phyloP scores from a whole-genome alignment of 2,888 invertebrate species.

The Cataglyphis cursor region DNA sequence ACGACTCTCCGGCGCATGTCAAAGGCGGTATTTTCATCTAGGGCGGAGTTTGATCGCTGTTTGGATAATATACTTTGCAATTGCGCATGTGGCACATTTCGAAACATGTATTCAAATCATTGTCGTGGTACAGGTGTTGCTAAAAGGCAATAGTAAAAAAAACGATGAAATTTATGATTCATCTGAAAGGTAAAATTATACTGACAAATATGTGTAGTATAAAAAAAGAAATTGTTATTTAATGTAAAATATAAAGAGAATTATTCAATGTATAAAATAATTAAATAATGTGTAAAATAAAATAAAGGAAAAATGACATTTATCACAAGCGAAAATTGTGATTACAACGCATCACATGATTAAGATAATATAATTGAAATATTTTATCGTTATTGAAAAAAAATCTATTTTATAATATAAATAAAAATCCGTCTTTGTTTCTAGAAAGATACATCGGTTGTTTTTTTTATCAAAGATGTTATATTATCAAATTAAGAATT shows the following conservation, averaged over 20 bases:
- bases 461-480: not conserved
- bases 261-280: too few species aligned
- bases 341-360: not conserved
- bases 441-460: not conserved
- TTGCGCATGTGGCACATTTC: constrained; percentile 47
- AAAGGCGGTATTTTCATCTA: constrained; percentile 75
- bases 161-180: not conserved
- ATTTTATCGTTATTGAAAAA: not conserved
- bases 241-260: not conserved
- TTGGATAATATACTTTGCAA: constrained; percentile 58
- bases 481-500: not conserved
- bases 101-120: constrained; percentile 56
- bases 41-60: constrained; percentile 80
- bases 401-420: not conserved
- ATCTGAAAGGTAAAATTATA: not conserved
- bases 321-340: not conserved
- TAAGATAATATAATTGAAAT: not conserved
- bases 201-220: not conserved
- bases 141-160: not conserved
- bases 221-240: not conserved
- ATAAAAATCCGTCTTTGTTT: not conserved
- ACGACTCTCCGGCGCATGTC: constrained; percentile 78
- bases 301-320: not conserved
- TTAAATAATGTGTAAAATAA: too few species aligned
- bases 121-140: not conserved